These are phyloP conservation scores for Helleia helle DNA, from an alignment of 2,888 invertebrate species.

Conservation along the genomic window DNA sequence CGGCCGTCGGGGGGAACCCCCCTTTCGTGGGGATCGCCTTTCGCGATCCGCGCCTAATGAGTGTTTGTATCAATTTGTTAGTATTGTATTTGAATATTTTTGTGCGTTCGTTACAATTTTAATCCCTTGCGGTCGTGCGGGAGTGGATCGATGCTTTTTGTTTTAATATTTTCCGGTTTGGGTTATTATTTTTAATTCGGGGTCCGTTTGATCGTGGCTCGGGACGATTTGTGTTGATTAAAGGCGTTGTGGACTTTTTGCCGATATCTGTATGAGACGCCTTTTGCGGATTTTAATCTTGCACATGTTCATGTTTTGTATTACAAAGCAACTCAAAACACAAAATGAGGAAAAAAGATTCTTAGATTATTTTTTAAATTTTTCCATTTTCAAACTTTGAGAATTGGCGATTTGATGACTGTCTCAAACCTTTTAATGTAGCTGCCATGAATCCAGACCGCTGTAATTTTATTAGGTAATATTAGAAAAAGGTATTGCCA, in stretches of 20 bases:
- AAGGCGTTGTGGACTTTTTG: slow-evolving; percentile 43
- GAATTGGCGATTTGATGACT: too few relatives aligned
- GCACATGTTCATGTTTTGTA: too few relatives aligned
- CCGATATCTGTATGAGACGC: slow-evolving; percentile 27
- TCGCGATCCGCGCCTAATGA: slow-evolving; percentile 67
- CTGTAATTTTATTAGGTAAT: too few relatives aligned
- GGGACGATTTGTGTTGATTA: slow-evolving; percentile 52
- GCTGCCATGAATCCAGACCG: too few relatives aligned
- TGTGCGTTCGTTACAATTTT: slow-evolving; percentile 70
- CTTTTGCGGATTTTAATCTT: slow-evolving; percentile 30
- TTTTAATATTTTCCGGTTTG: slow-evolving; percentile 43
- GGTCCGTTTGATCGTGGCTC: slow-evolving; percentile 48
- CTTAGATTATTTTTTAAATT: slow-evolving; percentile 3
- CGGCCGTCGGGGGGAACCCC: slow-evolving; percentile 26
- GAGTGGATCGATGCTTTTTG: slow-evolving; percentile 60
- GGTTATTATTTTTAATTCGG: slow-evolving; percentile 37
- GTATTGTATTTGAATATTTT: slow-evolving; percentile 74
- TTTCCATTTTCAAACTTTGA: too few relatives aligned
- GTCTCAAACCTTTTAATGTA: too few relatives aligned
- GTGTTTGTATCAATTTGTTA: slow-evolving; percentile 75
- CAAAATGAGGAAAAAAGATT: slow-evolving; percentile 3
- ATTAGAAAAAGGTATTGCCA: too few relatives aligned
- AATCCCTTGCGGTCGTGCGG: slow-evolving; percentile 60
- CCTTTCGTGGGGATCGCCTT: slow-evolving; percentile 41
- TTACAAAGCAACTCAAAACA: too few relatives aligned